Percentiles rank a stretch among this genome's conserved stretches.
These are phyloP conservation scores for Spodoptera picta DNA, from an alignment of 2,888 invertebrate genomes.

Conservation along the genomic window DNA sequence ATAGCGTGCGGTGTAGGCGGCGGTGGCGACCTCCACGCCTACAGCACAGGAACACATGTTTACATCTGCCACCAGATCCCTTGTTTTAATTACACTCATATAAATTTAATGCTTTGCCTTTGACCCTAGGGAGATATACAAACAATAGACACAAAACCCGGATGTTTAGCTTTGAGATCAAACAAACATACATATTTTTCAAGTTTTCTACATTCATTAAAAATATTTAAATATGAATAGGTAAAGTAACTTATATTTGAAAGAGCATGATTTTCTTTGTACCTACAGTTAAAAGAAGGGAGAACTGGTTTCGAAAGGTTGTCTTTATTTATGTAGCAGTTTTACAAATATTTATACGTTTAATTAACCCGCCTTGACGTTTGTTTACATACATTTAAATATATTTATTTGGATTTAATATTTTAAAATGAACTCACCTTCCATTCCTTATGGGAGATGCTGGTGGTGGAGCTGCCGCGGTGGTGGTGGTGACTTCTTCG, in stretches of 20 bases:
- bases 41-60: conserved; percentile 81
- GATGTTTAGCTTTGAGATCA: conserved; percentile 22
- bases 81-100: conserved; percentile 63
- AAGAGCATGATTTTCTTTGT: conserved; percentile 55
- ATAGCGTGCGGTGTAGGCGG: conserved; percentile 67
- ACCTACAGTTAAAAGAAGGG: conserved; percentile 43
- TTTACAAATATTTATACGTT: conserved; percentile 46
- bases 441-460: conserved; percentile 77
- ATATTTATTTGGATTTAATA: conserved; percentile 30
- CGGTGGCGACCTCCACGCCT: conserved; percentile 80
- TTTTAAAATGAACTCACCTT: conserved; percentile 64
- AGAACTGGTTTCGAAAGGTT: conserved; percentile 65
- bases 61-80: conserved; percentile 72
- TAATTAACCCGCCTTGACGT: conserved; percentile 30
- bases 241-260: conserved; percentile 15
- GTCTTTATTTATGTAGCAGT: conserved; percentile 58
- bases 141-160: conserved; percentile 20
- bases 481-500: conserved; percentile 80
- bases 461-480: conserved; percentile 59
- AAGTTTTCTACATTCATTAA: conserved; percentile 3
- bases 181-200: neutral
- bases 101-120: conserved; percentile 45
- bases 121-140: conserved; percentile 33
- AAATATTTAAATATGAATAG: neutral
- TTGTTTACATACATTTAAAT: conserved; percentile 41